A percentile compares a stretch with the other conserved stretches of the same genome.
phyloP scores from a whole-genome alignment of 2,797 vertebrate species.

The Sebastiscus albofasciatus region DNA sequence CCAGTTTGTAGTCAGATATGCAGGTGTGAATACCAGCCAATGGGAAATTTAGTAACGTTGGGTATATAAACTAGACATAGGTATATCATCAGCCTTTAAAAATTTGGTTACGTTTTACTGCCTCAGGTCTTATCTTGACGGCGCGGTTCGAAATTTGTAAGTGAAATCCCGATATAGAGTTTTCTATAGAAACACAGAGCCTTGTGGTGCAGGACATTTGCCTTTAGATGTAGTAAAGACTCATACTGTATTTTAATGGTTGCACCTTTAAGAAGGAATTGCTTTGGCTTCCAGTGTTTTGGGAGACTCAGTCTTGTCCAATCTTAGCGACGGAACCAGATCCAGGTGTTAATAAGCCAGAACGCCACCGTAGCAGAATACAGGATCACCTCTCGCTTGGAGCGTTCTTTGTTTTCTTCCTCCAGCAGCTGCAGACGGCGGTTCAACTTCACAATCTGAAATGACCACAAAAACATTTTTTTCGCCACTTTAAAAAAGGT shows the following conservation, averaged over 20 bases:
- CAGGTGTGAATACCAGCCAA: neutral
- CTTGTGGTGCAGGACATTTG: neutral
- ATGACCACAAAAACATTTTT: neutral
- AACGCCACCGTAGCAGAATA: slow-evolving; percentile 96
- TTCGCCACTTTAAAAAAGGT: neutral
- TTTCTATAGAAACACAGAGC: neutral
- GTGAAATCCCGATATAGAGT: neutral
- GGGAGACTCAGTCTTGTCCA: slow-evolving; percentile 5
- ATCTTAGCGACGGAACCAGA: slow-evolving; percentile 94
- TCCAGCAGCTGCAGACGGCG: slow-evolving; percentile 95
- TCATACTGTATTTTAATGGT: slow-evolving; percentile 1
- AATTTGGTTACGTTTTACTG: neutral
- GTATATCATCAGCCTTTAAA: neutral
- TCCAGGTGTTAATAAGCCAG: slow-evolving; percentile 97
- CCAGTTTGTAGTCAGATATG: neutral
- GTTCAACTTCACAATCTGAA: slow-evolving; percentile 97
- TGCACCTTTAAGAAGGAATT: slow-evolving; percentile 47
- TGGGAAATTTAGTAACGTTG: neutral
- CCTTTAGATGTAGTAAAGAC: neutral
- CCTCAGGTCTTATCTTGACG: neutral
- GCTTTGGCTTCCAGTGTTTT: slow-evolving; percentile 56
- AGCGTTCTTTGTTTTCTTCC: slow-evolving; percentile 95
- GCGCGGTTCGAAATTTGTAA: neutral
- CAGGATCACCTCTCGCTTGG: slow-evolving; percentile 93
- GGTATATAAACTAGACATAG: neutral